Base-by-base conservation (phyloP, 2,797 vertebrate species). In the Todus mexicanus region DNA sequence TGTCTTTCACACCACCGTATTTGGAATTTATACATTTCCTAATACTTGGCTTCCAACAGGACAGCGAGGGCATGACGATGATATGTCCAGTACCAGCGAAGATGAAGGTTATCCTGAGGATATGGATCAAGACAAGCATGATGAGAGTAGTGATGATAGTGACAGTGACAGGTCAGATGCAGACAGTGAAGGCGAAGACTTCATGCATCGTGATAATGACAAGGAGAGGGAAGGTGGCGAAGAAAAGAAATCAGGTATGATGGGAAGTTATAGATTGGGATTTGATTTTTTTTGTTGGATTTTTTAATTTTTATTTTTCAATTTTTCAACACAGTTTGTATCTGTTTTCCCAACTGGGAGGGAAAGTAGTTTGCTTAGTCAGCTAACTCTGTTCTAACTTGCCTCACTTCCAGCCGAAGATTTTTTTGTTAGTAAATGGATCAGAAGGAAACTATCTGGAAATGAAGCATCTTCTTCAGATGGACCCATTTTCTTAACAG, bases 111-210 rank as follows among this genome's bases (percentile, higher is more conserved):
- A 98, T 73, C 97, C 97, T 69, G 97, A 98, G 45, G 98, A 98
- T 87, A 98, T 98, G 98, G 98, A 98, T 92, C 98, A 98, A 17
- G 97, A 98, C 29, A 99, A 99, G 3, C 98, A 98, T 0, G 98
- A 99, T 4, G 98, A 99, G 71, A 99, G 98, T 19, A 98, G 98
- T 19, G 99, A 99, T 9, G 98, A 99, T 22, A 99, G 99, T 6
- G 98, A 99, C 96, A 99, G 98, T 0, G 99, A 98, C 16, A 97
- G 98, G 26, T 98, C 98, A 10, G 98, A 98, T 68, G 97, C 95
- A 51, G 98, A 98, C 61, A 98, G 97, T 5, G 98, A 98, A 17
- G 98, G 96, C 2, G 98, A 98, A 15, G 98, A 98, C n/a, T 98
- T 98, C 40, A 60, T 96, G 65, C 98, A 98, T 79, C 97, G 97